Evolutionary conservation across 2,888 invertebrate species (phyloP).

Genomic region (Auanema sp.): DNA sequence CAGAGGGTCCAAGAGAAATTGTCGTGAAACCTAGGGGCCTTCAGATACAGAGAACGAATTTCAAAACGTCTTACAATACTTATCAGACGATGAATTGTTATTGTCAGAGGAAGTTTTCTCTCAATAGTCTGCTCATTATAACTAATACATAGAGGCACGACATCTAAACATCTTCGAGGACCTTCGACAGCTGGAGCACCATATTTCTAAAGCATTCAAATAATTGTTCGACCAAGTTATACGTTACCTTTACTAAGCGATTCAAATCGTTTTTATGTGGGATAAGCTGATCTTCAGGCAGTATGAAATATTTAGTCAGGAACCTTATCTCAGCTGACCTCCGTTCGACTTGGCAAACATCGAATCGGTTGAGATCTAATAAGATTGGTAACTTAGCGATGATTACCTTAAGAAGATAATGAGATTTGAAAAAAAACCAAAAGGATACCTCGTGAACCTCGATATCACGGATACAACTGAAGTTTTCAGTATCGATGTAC

Average conservation of each 20-base stretch:
- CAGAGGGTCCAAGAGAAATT: conserved; percentile 24
- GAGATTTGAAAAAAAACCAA: neutral
- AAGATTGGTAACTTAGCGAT: conserved; percentile 44
- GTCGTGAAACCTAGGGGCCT: conserved; percentile 29
- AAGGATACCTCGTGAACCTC: conserved; percentile 28
- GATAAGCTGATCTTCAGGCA: conserved; percentile 17
- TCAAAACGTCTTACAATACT: conserved; percentile 27
- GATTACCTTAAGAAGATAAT: conserved; percentile 27
- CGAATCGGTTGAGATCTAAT: conserved; percentile 45
- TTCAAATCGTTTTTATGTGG: conserved; percentile 35
- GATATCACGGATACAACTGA: conserved; percentile 34
- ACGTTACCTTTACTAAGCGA: conserved; percentile 27
- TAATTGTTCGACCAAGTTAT: neutral
- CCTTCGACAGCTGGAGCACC: conserved; percentile 34
- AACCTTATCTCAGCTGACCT: conserved; percentile 46
- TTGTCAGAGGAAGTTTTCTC: conserved; percentile 20
- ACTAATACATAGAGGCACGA: conserved; percentile 28
- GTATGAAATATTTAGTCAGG: conserved; percentile 39
- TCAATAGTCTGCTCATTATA: conserved; percentile 6
- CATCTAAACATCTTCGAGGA: conserved; percentile 25
- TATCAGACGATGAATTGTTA: conserved; percentile 33
- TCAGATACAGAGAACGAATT: neutral
- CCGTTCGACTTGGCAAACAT: conserved; percentile 40
- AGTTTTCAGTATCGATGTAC: conserved; percentile 29
- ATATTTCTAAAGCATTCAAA: conserved; percentile 20